Evolutionary conservation across 1,140 invertebrate species (phyloP).

Genomic region (Zaprionus ghesquierei): DNA sequence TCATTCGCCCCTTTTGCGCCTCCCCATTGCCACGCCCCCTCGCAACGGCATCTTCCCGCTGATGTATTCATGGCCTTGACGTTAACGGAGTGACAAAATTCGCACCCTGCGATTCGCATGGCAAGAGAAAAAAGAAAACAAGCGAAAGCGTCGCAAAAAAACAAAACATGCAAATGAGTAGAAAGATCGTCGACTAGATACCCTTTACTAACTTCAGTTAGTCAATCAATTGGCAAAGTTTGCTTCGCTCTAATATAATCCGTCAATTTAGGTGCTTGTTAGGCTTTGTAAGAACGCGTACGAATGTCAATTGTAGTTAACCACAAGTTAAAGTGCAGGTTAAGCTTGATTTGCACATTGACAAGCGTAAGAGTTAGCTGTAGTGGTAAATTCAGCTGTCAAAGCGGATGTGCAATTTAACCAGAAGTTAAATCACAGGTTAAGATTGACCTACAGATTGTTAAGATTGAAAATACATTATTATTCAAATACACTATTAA

Average conservation of each 20-base stretch:
- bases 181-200: background rate
- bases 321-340: background rate
- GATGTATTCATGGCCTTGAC: conserved; percentile 79
- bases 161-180: background rate
- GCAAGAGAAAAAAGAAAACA: conserved; percentile 10
- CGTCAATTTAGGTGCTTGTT: background rate
- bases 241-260: too few relatives aligned
- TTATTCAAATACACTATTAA: too few relatives aligned
- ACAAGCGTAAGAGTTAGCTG: too few relatives aligned
- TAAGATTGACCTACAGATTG: background rate
- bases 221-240: too few relatives aligned
- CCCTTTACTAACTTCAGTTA: background rate
- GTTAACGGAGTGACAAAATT: conserved; percentile 79
- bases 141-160: background rate
- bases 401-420: background rate
- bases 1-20: background rate
- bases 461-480: too few relatives aligned
- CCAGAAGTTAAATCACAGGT: background rate
- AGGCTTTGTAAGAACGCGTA: background rate
- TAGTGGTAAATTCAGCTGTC: too few relatives aligned
- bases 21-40: conserved; percentile 26
- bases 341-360: background rate
- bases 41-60: conserved; percentile 36
- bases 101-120: conserved; percentile 61
- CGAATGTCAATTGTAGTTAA: background rate